Conservation (phyloP, 2,113 vertebrate species). For the Zosterops lateralis region DNA sequence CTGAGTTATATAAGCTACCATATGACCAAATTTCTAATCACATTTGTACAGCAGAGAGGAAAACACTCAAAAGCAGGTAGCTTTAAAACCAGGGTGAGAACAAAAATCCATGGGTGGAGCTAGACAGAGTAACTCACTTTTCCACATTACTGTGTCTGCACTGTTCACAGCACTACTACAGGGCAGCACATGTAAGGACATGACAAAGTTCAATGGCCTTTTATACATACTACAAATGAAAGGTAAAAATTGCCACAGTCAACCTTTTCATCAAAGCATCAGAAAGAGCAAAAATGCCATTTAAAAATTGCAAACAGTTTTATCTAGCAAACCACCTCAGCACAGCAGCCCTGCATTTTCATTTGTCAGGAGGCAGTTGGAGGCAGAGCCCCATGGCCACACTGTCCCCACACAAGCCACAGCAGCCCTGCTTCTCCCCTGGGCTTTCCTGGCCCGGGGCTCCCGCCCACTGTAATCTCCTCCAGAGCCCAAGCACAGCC, state of each 20-base stretch:
- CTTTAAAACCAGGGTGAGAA: background rate
- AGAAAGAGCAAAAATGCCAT: background rate
- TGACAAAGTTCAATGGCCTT: background rate
- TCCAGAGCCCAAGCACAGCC: background rate
- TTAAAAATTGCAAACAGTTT: background rate
- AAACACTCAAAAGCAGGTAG: background rate
- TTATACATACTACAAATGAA: background rate
- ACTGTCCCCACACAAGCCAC: background rate
- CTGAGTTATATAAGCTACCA: background rate
- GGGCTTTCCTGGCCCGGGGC: rapidly evolving
- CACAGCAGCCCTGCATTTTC: background rate
- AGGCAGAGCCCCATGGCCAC: background rate
- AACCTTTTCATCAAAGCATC: background rate
- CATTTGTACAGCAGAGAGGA: background rate
- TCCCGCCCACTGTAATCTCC: background rate
- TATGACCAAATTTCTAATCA: background rate
- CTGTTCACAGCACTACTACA: background rate
- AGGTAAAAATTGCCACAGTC: background rate
- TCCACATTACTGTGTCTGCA: background rate
- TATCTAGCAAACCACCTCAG: background rate
- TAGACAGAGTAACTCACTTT: background rate
- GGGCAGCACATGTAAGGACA: background rate
- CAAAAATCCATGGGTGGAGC: background rate
- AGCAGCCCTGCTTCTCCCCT: background rate
- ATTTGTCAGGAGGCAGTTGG: background rate